Evolutionary conservation across 2,888 invertebrate genomes (phyloP), one percentile per base, ranked within the genome.

Genomic region (Nymphalis c-album): DNA sequence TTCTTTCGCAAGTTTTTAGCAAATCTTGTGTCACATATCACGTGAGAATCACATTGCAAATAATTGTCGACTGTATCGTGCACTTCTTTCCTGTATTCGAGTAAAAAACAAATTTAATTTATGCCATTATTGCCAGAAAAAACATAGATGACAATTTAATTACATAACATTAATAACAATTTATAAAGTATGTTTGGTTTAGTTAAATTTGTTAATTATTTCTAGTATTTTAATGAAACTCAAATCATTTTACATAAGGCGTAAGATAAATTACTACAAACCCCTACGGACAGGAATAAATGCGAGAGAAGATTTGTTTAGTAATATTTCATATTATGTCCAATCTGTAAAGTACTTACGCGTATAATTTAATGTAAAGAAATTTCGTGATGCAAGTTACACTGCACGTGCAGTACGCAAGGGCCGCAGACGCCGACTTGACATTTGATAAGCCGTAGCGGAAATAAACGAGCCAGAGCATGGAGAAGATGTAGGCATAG

Each of bases 1-100:
- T 70, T 68, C 0, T 20, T 73, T 46, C 76, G 63, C n/a, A 86
- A 71, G 60, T 84, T 84, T 2, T 57, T 69, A 6, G 74, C 72
- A 72, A 82, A 83, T 31, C 85, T 73, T 18, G 78, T 80, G 2
- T 74, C 75, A 7, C 75, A 75, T 5, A 64, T 64, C 0, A 77
- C 74, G 2, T 73, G 64, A 3, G 75, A 72, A 59, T 85, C 83
- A 40, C 74, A 78, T 0, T 67, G 64, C 4, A 81, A 67, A 64
- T 75, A 79, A 20, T 75, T 75, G 7, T 75, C 67, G 7, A 84
- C 60, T 1, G 59, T 65, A 13, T 65, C 60, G 46, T 64, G 57
- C 16, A 68, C 64, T 16, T 59, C 57, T 35, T 57, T 64, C 20
- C 68, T 68, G 40, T 13, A 13, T 40, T 13, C 40, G 13, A 13